Evolutionary conservation across 1,140 invertebrate species (phyloP).

Genomic region (Argopecten irradians): DNA sequence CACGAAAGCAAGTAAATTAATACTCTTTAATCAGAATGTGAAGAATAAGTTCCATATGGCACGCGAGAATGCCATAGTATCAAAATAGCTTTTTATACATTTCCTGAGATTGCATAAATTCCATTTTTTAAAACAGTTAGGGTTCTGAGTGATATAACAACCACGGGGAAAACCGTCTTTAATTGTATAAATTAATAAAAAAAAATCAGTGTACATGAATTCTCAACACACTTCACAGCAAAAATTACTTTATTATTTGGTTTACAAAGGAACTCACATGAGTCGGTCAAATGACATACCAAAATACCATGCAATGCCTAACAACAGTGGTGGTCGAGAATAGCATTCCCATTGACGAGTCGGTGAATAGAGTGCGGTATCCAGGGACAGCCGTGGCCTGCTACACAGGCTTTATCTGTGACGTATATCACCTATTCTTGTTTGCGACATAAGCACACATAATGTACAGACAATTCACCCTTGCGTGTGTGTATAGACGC

Average conservation of each 20-base stretch:
- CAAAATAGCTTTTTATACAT: conserved; percentile 37
- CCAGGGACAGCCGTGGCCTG: conserved; percentile 29
- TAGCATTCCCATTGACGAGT: conserved; percentile 4
- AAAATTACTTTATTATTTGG: background rate
- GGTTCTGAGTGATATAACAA: background rate
- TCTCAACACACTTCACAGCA: background rate
- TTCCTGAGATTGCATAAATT: conserved; percentile 50
- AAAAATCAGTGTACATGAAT: background rate
- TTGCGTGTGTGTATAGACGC: conserved; percentile 38
- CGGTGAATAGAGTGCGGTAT: conserved; percentile 27
- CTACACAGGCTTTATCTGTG: conserved; percentile 23
- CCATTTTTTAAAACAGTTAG: conserved; percentile 36
- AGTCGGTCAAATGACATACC: conserved; percentile 15
- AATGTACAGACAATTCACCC: conserved; percentile 38
- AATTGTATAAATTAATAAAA: background rate
- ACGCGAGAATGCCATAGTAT: conserved; percentile 48
- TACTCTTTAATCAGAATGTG: conserved; percentile 59
- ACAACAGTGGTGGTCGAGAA: conserved; percentile 2
- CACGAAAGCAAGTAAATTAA: conserved; percentile 62
- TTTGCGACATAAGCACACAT: conserved; percentile 36
- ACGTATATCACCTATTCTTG: conserved; percentile 33
- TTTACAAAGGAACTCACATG: background rate
- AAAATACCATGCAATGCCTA: background rate
- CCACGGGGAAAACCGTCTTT: background rate
- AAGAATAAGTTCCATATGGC: conserved; percentile 44